These are phyloP conservation scores for Thalassarche chlororhynchos DNA, from an alignment of 2,113 vertebrate species.

Conservation along the genomic window DNA sequence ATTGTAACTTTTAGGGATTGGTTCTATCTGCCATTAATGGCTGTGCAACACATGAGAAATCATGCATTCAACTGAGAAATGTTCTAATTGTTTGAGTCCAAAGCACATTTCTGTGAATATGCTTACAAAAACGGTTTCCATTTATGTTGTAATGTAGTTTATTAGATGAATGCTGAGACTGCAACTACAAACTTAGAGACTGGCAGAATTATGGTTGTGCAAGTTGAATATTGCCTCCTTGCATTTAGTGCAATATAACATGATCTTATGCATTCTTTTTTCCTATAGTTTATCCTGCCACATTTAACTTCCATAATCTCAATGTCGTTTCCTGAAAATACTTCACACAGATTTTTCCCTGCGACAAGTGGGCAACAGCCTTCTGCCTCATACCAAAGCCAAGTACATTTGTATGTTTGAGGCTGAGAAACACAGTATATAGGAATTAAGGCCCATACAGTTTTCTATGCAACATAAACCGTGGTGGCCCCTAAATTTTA, in stretches of 20 bases:
- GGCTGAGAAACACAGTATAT: neutral
- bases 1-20: neutral
- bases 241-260: neutral
- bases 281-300: neutral
- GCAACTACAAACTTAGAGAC: neutral
- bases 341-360: neutral
- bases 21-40: neutral
- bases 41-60: constrained; percentile 38
- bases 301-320: neutral
- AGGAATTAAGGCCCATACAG: neutral
- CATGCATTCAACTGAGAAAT: constrained; percentile 54
- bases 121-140: neutral
- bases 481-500: neutral
- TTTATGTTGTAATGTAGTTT: neutral
- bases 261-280: neutral
- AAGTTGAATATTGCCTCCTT: neutral
- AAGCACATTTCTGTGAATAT: neutral
- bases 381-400: neutral
- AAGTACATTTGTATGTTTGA: neutral
- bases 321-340: neutral
- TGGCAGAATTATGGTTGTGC: neutral
- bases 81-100: neutral
- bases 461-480: neutral
- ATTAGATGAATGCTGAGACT: neutral
- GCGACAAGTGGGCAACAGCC: neutral